Base-by-base conservation (phyloP, 2,797 vertebrate genomes). In the Typhlichthys eigenmanni region DNA sequence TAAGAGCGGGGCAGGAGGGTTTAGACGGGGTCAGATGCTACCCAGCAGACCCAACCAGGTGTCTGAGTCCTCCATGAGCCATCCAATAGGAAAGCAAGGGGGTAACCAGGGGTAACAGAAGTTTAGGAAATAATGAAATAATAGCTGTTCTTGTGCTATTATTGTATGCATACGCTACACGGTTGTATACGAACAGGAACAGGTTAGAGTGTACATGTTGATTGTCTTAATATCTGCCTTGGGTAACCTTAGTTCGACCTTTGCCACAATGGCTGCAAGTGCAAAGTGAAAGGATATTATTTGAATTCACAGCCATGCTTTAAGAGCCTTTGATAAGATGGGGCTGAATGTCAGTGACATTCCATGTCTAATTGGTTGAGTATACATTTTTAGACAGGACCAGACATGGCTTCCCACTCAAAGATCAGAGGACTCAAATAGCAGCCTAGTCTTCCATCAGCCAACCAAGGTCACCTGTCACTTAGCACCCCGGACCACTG, bases 391-490 rank as follows among this genome's bases (percentile, higher is more conserved):
- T 5, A 79, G 86, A 85, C 86, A 76, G 75, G 78, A 79, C 75
- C 24, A 78, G 85, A 88, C 85, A 84, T 85, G 83, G 85, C 85
- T 88, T 88, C 84, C 83, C 79, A 74, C 76, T 83, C 72, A 9
- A 79, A 83, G 87, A 88, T 89, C 87, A 88, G 76, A 89, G 80
- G 81, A 75, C 77, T 83, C 74, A 83, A 84, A 86, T 76, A 85
- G 76, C 83, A 85, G 77, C 82, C 71, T 64, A 68, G 83, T 88
- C 84, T 85, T 91, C 88, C 86, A 89, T 90, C 90, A 89, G 68
- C 53, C 65, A 82, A 78, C 82, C 88, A 89, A 90, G 90, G 90
- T 91, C 89, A 88, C 69, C 89, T 86, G 90, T 90, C 90, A 91
- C 88, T 89, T 87, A 85, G 64, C 78, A 75, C 75, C 81, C 74